A percentile compares a stretch with the other conserved stretches of the same genome.
phyloP scores from a whole-genome alignment of 2,888 invertebrate genomes.

The Nomada fabriciana region DNA sequence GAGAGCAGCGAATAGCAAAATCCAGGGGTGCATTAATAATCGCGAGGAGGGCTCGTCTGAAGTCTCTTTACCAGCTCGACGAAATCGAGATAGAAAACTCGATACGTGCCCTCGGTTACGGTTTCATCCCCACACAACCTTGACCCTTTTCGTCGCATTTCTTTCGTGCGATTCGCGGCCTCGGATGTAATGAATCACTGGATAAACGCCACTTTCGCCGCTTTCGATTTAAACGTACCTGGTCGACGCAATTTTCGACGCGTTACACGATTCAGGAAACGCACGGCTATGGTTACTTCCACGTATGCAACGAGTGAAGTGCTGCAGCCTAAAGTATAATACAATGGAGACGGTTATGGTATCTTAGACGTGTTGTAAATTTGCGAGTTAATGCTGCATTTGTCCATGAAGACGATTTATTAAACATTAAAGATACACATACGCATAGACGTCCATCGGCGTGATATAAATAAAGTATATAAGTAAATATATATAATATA shows the following conservation, averaged over 20 bases:
- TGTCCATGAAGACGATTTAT: slow-evolving; percentile 64
- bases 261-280: slow-evolving; percentile 5
- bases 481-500: slow-evolving; percentile 47
- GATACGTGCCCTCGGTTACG: slow-evolving; percentile 70
- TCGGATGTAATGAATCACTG: slow-evolving; percentile 47
- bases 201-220: slow-evolving; percentile 48
- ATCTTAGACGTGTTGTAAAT: no score
- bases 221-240: slow-evolving; percentile 50
- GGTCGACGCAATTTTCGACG: slow-evolving; percentile 24
- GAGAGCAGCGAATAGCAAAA: slow-evolving; percentile 50
- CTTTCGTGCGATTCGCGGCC: slow-evolving; percentile 37
- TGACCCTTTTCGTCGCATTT: slow-evolving; percentile 63
- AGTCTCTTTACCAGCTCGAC: slow-evolving; percentile 58
- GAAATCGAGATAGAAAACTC: slow-evolving; percentile 61
- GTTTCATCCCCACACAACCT: slow-evolving; percentile 72
- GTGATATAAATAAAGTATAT: slow-evolving; percentile 75
- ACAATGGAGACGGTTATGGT: no score
- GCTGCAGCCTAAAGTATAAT: no score
- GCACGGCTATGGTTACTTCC: neutral
- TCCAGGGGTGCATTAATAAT: slow-evolving; percentile 56
- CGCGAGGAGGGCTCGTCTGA: slow-evolving; percentile 64
- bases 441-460: slow-evolving; percentile 64
- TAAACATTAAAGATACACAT: slow-evolving; percentile 71
- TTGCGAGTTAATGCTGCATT: neutral
- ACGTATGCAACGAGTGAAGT: neutral